Conservation (phyloP, 2,113 vertebrate genomes). For the Campylomormyrus numenius region DNA sequence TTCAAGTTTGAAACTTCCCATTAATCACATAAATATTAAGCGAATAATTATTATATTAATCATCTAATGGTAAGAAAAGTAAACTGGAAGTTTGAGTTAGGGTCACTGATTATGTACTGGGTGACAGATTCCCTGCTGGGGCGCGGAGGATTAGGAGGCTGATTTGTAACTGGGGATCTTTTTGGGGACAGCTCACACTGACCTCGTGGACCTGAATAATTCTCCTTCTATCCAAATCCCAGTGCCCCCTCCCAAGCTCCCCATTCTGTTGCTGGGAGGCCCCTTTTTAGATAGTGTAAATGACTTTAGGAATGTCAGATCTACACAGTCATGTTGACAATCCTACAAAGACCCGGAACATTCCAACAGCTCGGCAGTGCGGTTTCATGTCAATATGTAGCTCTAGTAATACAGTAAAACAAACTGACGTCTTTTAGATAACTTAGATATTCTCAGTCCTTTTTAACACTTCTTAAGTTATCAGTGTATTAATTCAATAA, state of each 20-base stretch:
- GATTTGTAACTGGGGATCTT: neutral
- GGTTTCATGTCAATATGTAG: neutral
- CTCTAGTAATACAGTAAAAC: neutral
- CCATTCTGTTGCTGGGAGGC: neutral
- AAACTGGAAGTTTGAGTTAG: neutral
- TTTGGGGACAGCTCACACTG: neutral
- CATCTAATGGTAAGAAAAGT: neutral
- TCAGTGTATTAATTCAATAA: neutral
- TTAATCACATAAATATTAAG: neutral
- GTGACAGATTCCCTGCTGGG: neutral
- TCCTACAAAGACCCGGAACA: neutral
- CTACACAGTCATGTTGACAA: neutral
- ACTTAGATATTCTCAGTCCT: neutral
- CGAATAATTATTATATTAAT: neutral
- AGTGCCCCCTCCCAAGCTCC: neutral
- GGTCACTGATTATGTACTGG: neutral
- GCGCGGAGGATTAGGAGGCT: neutral
- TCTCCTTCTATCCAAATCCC: conserved; percentile 2
- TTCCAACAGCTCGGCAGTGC: neutral
- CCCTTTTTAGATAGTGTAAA: neutral
- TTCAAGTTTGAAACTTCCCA: neutral
- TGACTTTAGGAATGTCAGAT: neutral
- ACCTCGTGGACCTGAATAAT: neutral
- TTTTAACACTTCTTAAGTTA: neutral
- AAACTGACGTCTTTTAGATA: neutral